These are phyloP conservation scores for Ennomos quercinarius DNA, from an alignment of 2,888 invertebrate species.

Conservation along the genomic window DNA sequence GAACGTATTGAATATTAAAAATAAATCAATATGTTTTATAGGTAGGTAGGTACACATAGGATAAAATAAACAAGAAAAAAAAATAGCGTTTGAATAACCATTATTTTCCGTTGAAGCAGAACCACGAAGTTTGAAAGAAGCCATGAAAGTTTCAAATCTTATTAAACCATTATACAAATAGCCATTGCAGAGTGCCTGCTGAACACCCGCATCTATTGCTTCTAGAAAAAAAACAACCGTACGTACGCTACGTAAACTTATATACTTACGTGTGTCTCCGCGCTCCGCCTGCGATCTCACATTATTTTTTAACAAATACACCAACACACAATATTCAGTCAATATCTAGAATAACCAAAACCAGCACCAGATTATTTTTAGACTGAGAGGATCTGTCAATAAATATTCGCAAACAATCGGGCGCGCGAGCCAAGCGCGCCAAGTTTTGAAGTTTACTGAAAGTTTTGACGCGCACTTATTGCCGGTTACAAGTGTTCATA, in stretches of 20 bases:
- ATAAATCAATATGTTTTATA: too few species aligned
- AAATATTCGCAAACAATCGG: conserved; percentile 17
- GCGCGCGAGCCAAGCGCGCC: conserved; percentile 22
- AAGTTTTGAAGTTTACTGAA: conserved; percentile 20
- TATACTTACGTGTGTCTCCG: conserved; percentile 20
- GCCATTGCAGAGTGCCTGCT: too few species aligned
- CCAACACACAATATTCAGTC: conserved; percentile 8
- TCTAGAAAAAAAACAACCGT: background rate
- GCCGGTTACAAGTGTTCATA: background rate
- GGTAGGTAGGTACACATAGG: too few species aligned
- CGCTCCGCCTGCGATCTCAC: conserved; percentile 6
- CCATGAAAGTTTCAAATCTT: too few species aligned
- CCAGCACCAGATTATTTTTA: conserved; percentile 11
- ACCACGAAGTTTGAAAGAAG: too few species aligned
- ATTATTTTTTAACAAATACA: conserved; percentile 11
- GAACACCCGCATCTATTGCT: background rate
- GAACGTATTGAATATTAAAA: too few species aligned
- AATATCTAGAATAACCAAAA: background rate
- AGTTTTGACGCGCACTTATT: conserved; percentile 7
- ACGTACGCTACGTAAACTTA: too few species aligned
- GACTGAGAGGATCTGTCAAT: conserved; percentile 9
- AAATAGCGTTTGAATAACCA: too few species aligned
- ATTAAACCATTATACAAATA: too few species aligned
- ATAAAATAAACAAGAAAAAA: too few species aligned
- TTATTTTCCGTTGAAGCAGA: too few species aligned